Evolutionary conservation across 2,797 vertebrate genomes (phyloP).

Genomic region (Echiichthys vipera): DNA sequence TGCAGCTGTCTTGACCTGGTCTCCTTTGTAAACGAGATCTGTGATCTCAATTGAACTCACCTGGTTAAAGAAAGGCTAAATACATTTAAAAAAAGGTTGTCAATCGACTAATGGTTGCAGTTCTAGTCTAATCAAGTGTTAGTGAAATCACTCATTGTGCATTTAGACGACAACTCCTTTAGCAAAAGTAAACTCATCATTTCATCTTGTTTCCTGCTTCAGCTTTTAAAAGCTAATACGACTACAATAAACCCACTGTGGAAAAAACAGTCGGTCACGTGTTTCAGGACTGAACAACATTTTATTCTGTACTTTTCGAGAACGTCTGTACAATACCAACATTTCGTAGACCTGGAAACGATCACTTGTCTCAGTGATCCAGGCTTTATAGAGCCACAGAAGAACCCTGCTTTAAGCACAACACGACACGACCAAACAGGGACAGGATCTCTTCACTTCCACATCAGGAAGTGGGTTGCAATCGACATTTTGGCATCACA

Average conservation of each 20-base stretch:
- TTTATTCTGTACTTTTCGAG: constrained; percentile 64
- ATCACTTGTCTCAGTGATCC: constrained; percentile 11
- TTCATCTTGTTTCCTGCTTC: too few relatives aligned
- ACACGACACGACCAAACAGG: constrained; percentile 54
- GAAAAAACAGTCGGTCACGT: not conserved
- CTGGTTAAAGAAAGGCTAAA: too few relatives aligned
- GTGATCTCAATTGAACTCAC: too few relatives aligned
- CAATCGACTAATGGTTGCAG: too few relatives aligned
- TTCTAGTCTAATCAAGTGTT: too few relatives aligned
- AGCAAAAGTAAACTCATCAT: too few relatives aligned
- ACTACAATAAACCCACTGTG: not conserved
- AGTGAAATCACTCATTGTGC: too few relatives aligned
- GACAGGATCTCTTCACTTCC: constrained; percentile 33
- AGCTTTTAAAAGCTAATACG: not conserved
- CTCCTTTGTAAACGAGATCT: too few relatives aligned
- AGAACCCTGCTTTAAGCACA: constrained; percentile 53
- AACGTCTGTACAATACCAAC: constrained; percentile 63
- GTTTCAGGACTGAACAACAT: constrained; percentile 56
- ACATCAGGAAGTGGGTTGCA: constrained; percentile 25
- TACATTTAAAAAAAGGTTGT: too few relatives aligned
- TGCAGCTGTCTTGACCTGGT: too few relatives aligned
- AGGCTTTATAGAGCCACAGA: constrained; percentile 34
- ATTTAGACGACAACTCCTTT: too few relatives aligned
- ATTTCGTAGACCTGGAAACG: constrained; percentile 36
- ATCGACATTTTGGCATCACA: constrained; percentile 54